A percentile compares a stretch with the other conserved stretches of the same genome.
These are phyloP conservation scores for Mustelus asterias DNA, from an alignment of 2,113 vertebrate genomes.

Conservation along the genomic window DNA sequence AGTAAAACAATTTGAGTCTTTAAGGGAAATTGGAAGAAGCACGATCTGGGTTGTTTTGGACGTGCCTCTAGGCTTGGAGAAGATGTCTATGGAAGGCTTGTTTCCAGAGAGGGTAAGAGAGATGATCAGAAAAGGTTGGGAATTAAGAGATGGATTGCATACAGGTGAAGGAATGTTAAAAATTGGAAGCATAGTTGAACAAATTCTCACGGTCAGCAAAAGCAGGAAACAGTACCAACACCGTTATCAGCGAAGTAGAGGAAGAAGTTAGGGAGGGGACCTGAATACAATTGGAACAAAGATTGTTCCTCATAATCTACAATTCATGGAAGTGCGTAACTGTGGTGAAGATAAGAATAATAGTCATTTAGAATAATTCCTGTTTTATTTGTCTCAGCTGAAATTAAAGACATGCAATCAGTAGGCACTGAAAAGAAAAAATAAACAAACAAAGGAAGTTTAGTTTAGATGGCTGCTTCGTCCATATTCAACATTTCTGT, in stretches of 20 bases:
- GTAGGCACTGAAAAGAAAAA: background rate
- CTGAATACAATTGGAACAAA: slow-evolving; percentile 2
- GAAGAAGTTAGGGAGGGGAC: background rate
- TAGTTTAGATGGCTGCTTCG: background rate
- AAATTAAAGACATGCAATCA: background rate
- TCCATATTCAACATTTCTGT: background rate
- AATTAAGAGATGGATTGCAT: background rate
- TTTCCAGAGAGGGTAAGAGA: background rate
- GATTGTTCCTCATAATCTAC: background rate
- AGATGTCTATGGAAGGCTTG: background rate
- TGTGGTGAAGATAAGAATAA: slow-evolving; percentile 17
- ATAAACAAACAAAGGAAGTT: background rate
- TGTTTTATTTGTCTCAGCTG: background rate
- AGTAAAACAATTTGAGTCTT: background rate
- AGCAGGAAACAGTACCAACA: background rate
- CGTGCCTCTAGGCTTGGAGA: background rate
- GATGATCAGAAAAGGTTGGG: background rate
- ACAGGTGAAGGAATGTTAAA: background rate
- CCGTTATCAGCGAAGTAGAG: background rate
- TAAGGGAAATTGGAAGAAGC: background rate
- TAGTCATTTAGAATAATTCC: background rate
- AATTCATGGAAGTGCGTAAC: background rate
- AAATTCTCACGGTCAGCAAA: background rate
- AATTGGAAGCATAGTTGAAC: background rate
- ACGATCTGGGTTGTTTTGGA: background rate